Evolutionary conservation across 2,113 vertebrate species (phyloP).

Genomic region (Corapipo altera): DNA sequence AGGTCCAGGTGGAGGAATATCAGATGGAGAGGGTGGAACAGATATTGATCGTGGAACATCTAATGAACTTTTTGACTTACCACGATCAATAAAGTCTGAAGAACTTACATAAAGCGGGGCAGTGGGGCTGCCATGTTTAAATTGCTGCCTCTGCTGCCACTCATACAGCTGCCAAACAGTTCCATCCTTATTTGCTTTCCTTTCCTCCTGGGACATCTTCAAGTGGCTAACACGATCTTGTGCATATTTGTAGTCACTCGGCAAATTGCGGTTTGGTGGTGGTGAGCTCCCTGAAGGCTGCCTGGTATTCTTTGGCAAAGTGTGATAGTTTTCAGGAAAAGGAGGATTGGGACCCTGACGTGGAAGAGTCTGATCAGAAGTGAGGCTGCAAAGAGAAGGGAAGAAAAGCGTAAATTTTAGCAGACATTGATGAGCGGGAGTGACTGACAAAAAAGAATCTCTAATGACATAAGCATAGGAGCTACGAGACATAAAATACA

Average conservation of each 20-base stretch:
- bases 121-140: conserved; percentile 94
- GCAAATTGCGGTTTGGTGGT: conserved; percentile 81
- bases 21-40: conserved; percentile 92
- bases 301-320: conserved; percentile 87
- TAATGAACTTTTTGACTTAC: conserved; percentile 85
- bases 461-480: neutral
- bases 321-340: conserved; percentile 86
- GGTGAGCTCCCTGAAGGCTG: conserved; percentile 83
- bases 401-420: neutral
- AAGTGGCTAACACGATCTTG: conserved; percentile 95
- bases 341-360: conserved; percentile 84
- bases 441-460: neutral
- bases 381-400: conserved; percentile 68
- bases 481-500: neutral
- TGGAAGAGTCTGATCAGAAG: conserved; percentile 82
- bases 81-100: conserved; percentile 83
- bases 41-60: conserved; percentile 95
- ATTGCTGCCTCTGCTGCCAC: conserved; percentile 98
- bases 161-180: conserved; percentile 98
- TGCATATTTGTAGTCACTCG: conserved; percentile 97
- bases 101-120: conserved; percentile 82
- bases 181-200: conserved; percentile 89
- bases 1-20: conserved; percentile 86
- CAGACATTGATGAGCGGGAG: neutral
- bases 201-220: conserved; percentile 95